Percentiles rank a stretch among this genome's conserved stretches.
Conservation (phyloP, 2,888 invertebrate genomes). For the Trichogramma dendrolimi region DNA sequence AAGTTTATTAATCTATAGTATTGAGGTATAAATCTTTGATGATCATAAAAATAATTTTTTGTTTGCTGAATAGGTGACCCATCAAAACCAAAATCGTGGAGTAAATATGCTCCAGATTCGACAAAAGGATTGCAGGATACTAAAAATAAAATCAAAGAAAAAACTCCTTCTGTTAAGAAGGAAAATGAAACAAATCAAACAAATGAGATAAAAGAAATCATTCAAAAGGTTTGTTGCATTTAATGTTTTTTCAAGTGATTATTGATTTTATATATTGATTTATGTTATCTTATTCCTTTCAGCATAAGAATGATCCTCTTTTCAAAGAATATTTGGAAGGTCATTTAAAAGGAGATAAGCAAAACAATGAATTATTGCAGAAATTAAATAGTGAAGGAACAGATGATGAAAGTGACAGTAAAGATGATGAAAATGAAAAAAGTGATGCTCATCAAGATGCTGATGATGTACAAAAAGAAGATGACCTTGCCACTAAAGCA, state of each 20-base stretch:
- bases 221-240: conserved; percentile 59
- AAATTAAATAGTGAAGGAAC: conserved; percentile 37
- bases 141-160: conserved; percentile 53
- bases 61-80: conserved; percentile 53
- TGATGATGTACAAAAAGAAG: conserved; percentile 50
- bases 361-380: conserved; percentile 32
- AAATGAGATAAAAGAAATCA: conserved; percentile 61
- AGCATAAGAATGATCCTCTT: conserved; percentile 82
- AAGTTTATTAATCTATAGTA: conserved; percentile 38
- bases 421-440: conserved; percentile 57
- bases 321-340: conserved; percentile 86
- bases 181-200: conserved; percentile 35
- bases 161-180: conserved; percentile 63
- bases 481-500: conserved; percentile 23
- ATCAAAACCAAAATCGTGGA: conserved; percentile 86
- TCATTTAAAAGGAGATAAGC: conserved; percentile 58
- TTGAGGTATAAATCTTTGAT: conserved; percentile 2
- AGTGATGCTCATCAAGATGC: conserved; percentile 61
- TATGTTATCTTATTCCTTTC: conserved; percentile 19
- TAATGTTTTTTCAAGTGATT: conserved; percentile 2
- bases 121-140: conserved; percentile 37
- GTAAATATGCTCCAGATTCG: conserved; percentile 79
- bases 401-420: conserved; percentile 37
- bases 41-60: neutral
- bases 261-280: neutral